A percentile compares a stretch with the other conserved stretches of the same genome.
phyloP scores from a whole-genome alignment of 2,888 invertebrate genomes.

The Graphium colonna region DNA sequence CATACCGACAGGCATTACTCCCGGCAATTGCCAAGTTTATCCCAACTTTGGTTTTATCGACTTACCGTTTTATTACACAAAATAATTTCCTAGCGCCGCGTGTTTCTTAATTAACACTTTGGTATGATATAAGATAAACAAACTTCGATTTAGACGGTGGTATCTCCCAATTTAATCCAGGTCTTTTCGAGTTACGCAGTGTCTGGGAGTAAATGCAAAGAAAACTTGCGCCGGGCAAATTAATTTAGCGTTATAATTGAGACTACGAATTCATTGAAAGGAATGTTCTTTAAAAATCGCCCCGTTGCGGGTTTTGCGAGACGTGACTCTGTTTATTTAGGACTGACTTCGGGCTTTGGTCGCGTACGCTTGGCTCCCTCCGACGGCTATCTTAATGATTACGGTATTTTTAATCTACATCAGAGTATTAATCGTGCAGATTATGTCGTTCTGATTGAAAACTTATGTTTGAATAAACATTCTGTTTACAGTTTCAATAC shows the following conservation, averaged over 20 bases:
- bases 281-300: slow-evolving; percentile 24
- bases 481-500: too few relatives aligned
- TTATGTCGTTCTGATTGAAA: not conserved
- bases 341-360: slow-evolving; percentile 11
- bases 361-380: slow-evolving; percentile 7
- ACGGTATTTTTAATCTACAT: slow-evolving; percentile 8
- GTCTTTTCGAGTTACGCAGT: slow-evolving; percentile 13
- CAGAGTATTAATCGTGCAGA: not conserved
- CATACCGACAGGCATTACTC: slow-evolving; percentile 15
- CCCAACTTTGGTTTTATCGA: slow-evolving; percentile 11
- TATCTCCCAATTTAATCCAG: slow-evolving; percentile 14
- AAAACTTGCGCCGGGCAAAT: slow-evolving; percentile 22
- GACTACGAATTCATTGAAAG: slow-evolving; percentile 24
- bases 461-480: too few relatives aligned
- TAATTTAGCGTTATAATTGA: slow-evolving; percentile 24
- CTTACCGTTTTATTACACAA: slow-evolving; percentile 13
- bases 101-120: slow-evolving; percentile 13
- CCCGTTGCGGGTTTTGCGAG: slow-evolving; percentile 16
- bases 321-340: slow-evolving; percentile 23
- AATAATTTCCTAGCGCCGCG: not conserved
- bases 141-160: slow-evolving; percentile 12
- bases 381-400: slow-evolving; percentile 3
- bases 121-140: slow-evolving; percentile 14
- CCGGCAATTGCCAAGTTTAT: slow-evolving; percentile 9
- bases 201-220: slow-evolving; percentile 22